Evolutionary conservation across 2,888 invertebrate genomes (phyloP), one percentile per base, ranked within the genome.

Genomic region (Polydrusus cervinus): DNA sequence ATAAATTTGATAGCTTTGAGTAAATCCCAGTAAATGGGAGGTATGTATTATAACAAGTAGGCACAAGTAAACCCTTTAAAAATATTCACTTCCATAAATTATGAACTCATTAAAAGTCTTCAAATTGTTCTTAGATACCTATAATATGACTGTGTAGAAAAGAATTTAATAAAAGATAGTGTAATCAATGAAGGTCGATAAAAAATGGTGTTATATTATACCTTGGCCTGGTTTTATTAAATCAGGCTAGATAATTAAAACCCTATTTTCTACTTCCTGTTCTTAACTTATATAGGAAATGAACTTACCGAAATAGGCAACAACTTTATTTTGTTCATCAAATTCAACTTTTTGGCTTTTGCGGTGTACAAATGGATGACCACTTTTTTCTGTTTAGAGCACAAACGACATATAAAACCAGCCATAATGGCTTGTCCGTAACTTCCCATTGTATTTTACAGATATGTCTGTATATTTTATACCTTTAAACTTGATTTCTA

Each of bases 281-380:
- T 25, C 5, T 5, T 65, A 65, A 30, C 49, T 55, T 25, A 1
- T 14, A 34, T 10, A 25, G 30, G 8, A 47, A 40, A 38, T 25
- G 64, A 71, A 88, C 90, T 88, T 88, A 95, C 95, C 83, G 93
- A 93, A 82, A 95, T 93, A 75, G 95, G 95, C 76, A 95, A 89
- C 86, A 94, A 93, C 83, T 91, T 92, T 82, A 95, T 94, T 90
- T 95, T 95, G 83, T 94, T 92, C 40, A 94, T 92, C 79, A 95
- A 89, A 83, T 91, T 90, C 85, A 94, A 89, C 83, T 93, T 91
- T 84, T 91, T 90, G 65, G 94, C 95, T 88, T 93, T 93, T 81
- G 93, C 92, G 49, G 95, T 94, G 85, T 95, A 95, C 80, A 95
- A 93, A 86, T 95, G 95, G 81, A 95, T 92, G 70, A 95, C 95